phyloP scores from a whole-genome alignment of 2,797 vertebrate species.

The Myotis myotis region DNA sequence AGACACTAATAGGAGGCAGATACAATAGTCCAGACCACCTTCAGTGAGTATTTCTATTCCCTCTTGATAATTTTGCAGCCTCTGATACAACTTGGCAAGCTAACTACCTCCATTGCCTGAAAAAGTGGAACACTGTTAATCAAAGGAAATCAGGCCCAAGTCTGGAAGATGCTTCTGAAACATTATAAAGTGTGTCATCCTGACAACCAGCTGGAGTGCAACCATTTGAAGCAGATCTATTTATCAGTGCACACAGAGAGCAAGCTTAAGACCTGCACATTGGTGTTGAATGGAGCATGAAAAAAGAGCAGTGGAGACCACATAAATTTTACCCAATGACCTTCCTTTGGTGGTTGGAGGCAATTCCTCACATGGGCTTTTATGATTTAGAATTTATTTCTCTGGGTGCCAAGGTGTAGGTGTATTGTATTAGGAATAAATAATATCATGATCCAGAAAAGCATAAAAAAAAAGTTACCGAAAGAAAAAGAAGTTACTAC shows the following conservation, averaged over 20 bases:
- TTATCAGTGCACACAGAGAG: neutral
- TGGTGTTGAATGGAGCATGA: slow-evolving; percentile 60
- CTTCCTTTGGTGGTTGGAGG: slow-evolving; percentile 58
- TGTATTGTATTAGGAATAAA: slow-evolving; percentile 52
- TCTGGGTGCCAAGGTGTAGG: slow-evolving; percentile 58
- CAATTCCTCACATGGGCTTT: neutral
- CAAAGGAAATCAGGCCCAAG: slow-evolving; percentile 54
- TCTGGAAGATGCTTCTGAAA: slow-evolving; percentile 48
- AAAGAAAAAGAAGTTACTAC: neutral
- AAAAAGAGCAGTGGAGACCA: neutral
- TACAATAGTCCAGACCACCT: neutral
- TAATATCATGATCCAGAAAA: slow-evolving; percentile 38
- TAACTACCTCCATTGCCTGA: neutral
- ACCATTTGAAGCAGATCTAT: slow-evolving; percentile 50
- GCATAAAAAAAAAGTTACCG: neutral
- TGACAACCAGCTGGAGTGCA: slow-evolving; percentile 10
- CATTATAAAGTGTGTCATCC: slow-evolving; percentile 40
- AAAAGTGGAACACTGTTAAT: slow-evolving; percentile 15
- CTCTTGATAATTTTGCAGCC: neutral
- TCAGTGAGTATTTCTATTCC: neutral
- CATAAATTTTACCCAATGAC: slow-evolving; percentile 54
- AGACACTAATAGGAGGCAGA: neutral
- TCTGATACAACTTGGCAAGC: neutral
- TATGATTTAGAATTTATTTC: slow-evolving; percentile 42
- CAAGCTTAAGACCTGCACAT: neutral